Evolutionary conservation across 1,140 invertebrate genomes (phyloP).

Genomic region (Brachionus paranguensis): DNA sequence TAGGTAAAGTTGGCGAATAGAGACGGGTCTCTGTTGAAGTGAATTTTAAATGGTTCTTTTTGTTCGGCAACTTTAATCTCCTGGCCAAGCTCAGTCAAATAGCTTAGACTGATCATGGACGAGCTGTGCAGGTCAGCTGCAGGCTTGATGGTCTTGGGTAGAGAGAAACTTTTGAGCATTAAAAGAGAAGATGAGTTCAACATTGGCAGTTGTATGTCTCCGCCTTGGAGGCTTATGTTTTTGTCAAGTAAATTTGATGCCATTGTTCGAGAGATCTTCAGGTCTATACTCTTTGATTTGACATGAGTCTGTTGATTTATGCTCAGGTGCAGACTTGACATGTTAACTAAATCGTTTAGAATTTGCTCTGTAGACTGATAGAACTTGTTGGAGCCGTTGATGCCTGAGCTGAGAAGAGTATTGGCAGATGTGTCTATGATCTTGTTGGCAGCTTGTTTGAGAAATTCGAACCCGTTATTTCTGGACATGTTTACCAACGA

Average conservation of each 20-base stretch:
- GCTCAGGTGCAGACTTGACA: neutral
- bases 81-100: neutral
- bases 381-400: neutral
- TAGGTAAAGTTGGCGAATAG: neutral
- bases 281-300: neutral
- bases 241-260: neutral
- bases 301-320: neutral
- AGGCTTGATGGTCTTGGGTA: neutral
- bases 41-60: neutral
- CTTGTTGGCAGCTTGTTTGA: conserved; percentile 4
- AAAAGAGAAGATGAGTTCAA: neutral
- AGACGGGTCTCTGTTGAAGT: neutral
- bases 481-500: neutral
- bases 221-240: neutral
- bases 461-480: neutral
- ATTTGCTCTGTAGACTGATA: neutral
- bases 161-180: neutral
- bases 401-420: neutral
- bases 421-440: conserved; percentile 1
- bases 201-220: neutral
- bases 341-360: neutral
- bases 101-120: neutral
- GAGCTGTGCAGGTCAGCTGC: neutral
- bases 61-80: neutral
- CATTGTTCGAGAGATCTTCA: neutral